Evolutionary conservation across 35 echinoderm and acorn worm species (phyloP).

Genomic region (Amphiura filiformis): DNA sequence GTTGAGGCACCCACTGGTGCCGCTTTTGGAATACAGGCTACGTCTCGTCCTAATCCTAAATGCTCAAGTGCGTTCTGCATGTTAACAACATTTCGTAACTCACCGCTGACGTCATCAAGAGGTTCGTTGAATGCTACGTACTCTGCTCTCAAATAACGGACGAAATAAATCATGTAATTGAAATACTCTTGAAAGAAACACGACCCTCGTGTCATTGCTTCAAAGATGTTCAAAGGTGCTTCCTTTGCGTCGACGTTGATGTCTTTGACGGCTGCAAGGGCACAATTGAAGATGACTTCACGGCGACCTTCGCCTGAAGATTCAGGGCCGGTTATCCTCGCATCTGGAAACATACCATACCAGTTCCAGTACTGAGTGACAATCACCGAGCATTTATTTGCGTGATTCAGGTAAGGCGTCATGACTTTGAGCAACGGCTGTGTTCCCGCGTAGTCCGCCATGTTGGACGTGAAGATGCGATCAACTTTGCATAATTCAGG

Average conservation of each 20-base stretch:
- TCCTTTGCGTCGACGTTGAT: too few species aligned
- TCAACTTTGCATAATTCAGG: background rate
- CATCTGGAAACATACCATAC: background rate
- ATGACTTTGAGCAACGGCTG: background rate
- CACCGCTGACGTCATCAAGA: too few species aligned
- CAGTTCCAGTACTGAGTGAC: background rate
- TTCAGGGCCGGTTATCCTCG: background rate
- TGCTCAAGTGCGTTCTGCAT: too few species aligned
- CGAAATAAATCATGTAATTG: constrained; percentile 12
- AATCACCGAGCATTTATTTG: background rate
- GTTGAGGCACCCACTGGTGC: background rate
- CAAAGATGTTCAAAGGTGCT: background rate
- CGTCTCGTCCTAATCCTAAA: too few species aligned
- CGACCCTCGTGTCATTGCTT: background rate
- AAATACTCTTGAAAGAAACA: constrained; percentile 21
- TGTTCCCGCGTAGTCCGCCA: background rate
- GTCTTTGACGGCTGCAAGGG: too few species aligned
- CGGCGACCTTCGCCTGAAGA: background rate
- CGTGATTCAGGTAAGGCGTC: background rate
- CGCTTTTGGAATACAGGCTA: background rate
- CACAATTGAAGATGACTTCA: too few species aligned
- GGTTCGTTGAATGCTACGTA: background rate
- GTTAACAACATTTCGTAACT: too few species aligned
- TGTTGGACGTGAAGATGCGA: constrained; percentile 25
- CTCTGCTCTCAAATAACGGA: constrained; percentile 9